Conservation (phyloP, 2,888 invertebrate genomes). For the Pyrgus malvae region DNA sequence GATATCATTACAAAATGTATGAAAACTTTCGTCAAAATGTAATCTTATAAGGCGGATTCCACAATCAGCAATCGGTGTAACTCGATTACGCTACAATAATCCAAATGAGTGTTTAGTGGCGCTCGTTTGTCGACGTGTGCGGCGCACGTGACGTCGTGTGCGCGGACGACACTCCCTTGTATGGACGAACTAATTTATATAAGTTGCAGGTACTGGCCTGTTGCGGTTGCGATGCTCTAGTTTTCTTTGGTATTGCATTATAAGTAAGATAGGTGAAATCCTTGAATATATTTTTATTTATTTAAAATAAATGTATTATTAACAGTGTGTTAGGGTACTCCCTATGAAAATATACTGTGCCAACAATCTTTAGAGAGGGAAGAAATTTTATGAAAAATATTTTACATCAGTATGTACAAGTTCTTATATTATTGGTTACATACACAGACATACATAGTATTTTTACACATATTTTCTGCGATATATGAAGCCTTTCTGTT, state of each 20-base stretch:
- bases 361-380: too few species aligned
- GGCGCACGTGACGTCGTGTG: slow-evolving; percentile 57
- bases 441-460: too few species aligned
- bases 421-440: too few species aligned
- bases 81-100: slow-evolving; percentile 66
- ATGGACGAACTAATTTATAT: slow-evolving; percentile 27
- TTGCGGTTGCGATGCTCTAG: slow-evolving; percentile 10
- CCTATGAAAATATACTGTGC: too few species aligned
- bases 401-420: too few species aligned
- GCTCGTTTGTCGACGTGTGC: slow-evolving; percentile 66
- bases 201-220: slow-evolving; percentile 22
- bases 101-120: slow-evolving; percentile 61
- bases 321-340: too few species aligned
- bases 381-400: too few species aligned
- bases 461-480: too few species aligned
- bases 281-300: neutral
- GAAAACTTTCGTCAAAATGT: slow-evolving; percentile 8
- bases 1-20: neutral
- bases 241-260: neutral
- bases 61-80: slow-evolving; percentile 41
- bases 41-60: slow-evolving; percentile 10
- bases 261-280: neutral
- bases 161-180: slow-evolving; percentile 51
- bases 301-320: neutral
- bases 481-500: too few species aligned